Conservation (phyloP, 2,888 invertebrate species). For the Choristoneura rosaceana region DNA sequence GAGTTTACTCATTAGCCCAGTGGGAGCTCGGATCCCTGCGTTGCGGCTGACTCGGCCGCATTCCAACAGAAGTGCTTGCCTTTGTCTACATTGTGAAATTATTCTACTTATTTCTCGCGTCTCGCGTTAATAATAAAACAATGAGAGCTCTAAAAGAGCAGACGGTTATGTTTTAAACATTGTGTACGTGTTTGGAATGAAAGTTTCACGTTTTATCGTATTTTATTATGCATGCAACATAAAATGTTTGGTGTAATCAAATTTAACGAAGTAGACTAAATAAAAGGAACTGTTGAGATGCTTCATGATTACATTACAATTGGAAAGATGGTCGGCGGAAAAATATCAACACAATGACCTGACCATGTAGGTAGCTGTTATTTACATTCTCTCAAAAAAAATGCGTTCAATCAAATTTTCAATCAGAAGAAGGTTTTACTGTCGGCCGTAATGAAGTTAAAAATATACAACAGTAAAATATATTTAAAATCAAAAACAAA, state of each 20-base stretch:
- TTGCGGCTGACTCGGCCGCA: conserved; percentile 46
- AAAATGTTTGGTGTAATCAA: not conserved
- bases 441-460: too few relatives aligned
- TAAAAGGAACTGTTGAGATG: too few relatives aligned
- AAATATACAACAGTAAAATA: too few relatives aligned
- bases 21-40: conserved; percentile 12
- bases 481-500: not conserved
- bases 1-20: conserved; percentile 36
- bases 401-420: too few relatives aligned
- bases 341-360: too few relatives aligned
- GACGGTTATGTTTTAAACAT: conserved; percentile 15
- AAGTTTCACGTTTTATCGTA: not conserved
- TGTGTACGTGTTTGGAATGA: conserved; percentile 10
- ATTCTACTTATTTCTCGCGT: conserved; percentile 58
- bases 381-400: too few relatives aligned
- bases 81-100: conserved; percentile 62
- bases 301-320: too few relatives aligned
- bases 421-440: too few relatives aligned
- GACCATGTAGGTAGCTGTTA: too few relatives aligned
- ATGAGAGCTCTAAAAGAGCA: conserved; percentile 42
- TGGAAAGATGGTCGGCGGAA: too few relatives aligned
- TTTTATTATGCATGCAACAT: not conserved
- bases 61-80: conserved; percentile 54
- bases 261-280: not conserved
- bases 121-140: conserved; percentile 56